Conservation (phyloP, 2,113 vertebrate genomes). For the Dasyprocta punctata region DNA sequence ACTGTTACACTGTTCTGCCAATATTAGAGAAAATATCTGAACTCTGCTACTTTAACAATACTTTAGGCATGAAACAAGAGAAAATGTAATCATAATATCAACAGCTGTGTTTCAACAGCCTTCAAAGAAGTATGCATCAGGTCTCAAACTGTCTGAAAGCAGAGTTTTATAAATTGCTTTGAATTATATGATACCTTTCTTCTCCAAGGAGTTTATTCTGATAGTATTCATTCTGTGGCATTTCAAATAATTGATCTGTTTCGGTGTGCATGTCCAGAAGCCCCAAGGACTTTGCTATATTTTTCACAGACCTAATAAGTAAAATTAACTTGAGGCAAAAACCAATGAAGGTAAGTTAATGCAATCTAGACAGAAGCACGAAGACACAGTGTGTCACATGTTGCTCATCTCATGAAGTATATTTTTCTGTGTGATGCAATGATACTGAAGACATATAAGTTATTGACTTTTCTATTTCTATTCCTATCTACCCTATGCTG, state of each 20-base stretch:
- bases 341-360: conserved; percentile 69
- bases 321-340: conserved; percentile 78
- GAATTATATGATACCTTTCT: conserved; percentile 70
- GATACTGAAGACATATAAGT: conserved; percentile 52
- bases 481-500: neutral
- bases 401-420: conserved; percentile 46
- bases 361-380: neutral
- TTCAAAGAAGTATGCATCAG: conserved; percentile 64
- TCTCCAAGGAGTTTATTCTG: conserved; percentile 68
- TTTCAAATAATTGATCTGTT: conserved; percentile 77
- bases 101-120: conserved; percentile 49
- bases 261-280: conserved; percentile 60
- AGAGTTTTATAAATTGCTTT: conserved; percentile 76
- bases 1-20: conserved; percentile 52
- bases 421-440: conserved; percentile 42
- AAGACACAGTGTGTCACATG: neutral
- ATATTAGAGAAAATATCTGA: conserved; percentile 64
- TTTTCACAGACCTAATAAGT: conserved; percentile 75
- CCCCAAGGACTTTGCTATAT: conserved; percentile 50
- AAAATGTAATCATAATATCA: conserved; percentile 62
- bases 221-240: conserved; percentile 67
- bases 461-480: conserved; percentile 62
- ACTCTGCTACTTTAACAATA: conserved; percentile 47
- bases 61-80: conserved; percentile 57
- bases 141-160: conserved; percentile 56